Percentiles rank a stretch among this genome's conserved stretches.
Evolutionary conservation across 2,113 vertebrate species (phyloP).

Genomic region (Anoura caudifer): DNA sequence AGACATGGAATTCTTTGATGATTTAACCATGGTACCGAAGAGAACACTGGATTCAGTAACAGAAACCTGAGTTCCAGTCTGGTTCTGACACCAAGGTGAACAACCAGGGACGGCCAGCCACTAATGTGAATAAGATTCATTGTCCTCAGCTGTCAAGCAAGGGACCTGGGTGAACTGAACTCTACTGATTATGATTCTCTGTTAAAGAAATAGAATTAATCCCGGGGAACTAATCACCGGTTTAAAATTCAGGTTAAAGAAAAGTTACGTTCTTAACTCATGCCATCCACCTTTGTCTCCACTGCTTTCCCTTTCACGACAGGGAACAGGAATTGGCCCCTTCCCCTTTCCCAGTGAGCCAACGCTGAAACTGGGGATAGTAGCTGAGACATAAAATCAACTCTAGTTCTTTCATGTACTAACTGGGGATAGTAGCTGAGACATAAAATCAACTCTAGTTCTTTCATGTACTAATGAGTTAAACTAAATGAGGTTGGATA

Average conservation of each 20-base stretch:
- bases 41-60: not conserved
- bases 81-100: constrained; percentile 13
- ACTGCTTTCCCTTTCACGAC: not conserved
- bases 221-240: not conserved
- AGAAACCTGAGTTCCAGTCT: constrained; percentile 9
- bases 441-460: not conserved
- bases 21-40: constrained; percentile 20
- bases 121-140: not conserved
- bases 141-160: not conserved
- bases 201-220: not conserved
- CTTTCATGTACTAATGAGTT: not conserved
- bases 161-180: not conserved
- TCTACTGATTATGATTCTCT: not conserved
- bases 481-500: not conserved
- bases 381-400: not conserved
- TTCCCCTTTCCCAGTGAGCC: not conserved
- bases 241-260: not conserved
- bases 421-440: not conserved
- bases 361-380: not conserved
- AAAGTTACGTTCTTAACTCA: not conserved
- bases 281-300: not conserved
- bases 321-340: not conserved
- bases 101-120: not conserved
- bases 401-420: no score
- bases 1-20: constrained; percentile 41